phyloP scores from a whole-genome alignment of 2,113 vertebrate genomes.

The Ariopsis seemanni region DNA sequence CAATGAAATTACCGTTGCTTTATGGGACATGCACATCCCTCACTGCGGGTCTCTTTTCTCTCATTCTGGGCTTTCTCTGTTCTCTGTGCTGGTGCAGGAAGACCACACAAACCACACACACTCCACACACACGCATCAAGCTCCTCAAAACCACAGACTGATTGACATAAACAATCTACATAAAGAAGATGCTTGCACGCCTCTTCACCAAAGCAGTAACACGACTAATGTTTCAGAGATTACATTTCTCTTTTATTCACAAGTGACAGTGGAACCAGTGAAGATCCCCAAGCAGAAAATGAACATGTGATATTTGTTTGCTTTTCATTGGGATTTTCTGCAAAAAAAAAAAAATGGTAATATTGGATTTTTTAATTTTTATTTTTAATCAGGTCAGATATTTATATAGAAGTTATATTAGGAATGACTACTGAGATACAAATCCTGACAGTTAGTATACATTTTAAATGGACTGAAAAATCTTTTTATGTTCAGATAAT shows the following conservation, averaged over 20 bases:
- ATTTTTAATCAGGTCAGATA: neutral
- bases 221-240: neutral
- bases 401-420: neutral
- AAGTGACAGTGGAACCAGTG: neutral
- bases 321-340: neutral
- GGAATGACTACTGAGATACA: neutral
- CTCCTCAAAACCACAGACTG: slow-evolving; percentile 92
- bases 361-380: neutral
- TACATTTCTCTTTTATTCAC: neutral
- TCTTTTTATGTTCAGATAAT: neutral
- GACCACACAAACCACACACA: slow-evolving; percentile 76
- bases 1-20: slow-evolving; percentile 89
- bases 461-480: neutral
- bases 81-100: slow-evolving; percentile 90
- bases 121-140: slow-evolving; percentile 79
- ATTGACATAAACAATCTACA: slow-evolving; percentile 74
- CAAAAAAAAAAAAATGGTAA: neutral
- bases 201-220: slow-evolving; percentile 5
- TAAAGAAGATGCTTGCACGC: neutral
- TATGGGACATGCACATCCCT: slow-evolving; percentile 84
- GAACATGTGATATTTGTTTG: neutral
- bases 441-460: neutral
- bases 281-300: neutral
- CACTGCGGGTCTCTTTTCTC: slow-evolving; percentile 83
- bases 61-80: slow-evolving; percentile 90